A percentile compares a stretch with the other conserved stretches of the same genome.
phyloP scores from a whole-genome alignment of 2,797 vertebrate genomes.

The Dipus sagitta region DNA sequence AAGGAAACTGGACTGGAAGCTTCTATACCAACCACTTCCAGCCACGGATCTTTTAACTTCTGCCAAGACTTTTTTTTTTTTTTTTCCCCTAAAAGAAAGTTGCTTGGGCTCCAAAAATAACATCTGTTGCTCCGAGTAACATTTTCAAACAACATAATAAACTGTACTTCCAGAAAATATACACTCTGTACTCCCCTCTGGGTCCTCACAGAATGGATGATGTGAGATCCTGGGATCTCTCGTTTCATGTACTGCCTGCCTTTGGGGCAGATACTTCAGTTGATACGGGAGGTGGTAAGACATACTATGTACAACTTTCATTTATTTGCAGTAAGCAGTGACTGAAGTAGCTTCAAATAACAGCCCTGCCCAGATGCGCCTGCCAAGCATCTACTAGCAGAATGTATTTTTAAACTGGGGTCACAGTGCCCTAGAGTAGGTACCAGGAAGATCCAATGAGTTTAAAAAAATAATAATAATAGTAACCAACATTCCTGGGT shows the following conservation, averaged over 20 bases:
- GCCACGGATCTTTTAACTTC: constrained; percentile 78
- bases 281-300: neutral
- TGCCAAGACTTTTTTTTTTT: constrained; percentile 70
- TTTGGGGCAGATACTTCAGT: constrained; percentile 2
- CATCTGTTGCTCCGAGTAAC: constrained; percentile 83
- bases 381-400: neutral
- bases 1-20: constrained; percentile 53
- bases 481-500: neutral
- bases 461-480: neutral
- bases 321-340: neutral
- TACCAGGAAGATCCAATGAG: neutral
- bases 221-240: neutral
- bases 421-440: constrained; percentile 14
- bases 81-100: constrained; percentile 74
- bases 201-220: constrained; percentile 34
- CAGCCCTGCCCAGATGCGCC: neutral
- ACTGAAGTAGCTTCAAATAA: constrained; percentile 41
- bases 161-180: constrained; percentile 78
- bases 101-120: constrained; percentile 80
- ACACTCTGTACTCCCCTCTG: constrained; percentile 65
- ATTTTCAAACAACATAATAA: constrained; percentile 82
- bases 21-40: constrained; percentile 61
- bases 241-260: neutral
- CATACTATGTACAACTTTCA: neutral
- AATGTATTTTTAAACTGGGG: constrained; percentile 21